Evolutionary conservation across 2,113 vertebrate species (phyloP).

Genomic region (Nothobranchius furzeri): DNA sequence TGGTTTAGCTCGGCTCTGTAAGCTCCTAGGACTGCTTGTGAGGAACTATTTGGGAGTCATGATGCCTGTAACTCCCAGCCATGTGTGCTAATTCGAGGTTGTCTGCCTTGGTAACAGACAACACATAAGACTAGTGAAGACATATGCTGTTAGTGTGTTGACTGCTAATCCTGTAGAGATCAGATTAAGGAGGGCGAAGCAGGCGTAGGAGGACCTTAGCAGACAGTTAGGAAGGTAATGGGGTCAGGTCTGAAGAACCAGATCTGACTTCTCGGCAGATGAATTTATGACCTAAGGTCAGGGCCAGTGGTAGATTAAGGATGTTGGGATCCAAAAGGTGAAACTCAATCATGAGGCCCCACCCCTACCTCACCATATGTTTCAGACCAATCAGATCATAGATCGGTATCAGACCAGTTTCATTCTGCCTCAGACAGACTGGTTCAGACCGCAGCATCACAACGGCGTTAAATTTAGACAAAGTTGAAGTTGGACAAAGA

Average conservation of each 20-base stretch:
- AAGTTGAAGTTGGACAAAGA: background rate
- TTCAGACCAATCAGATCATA: too few species aligned
- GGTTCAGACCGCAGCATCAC: background rate
- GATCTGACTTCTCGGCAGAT: background rate
- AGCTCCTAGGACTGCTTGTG: too few species aligned
- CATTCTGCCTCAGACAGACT: too few species aligned
- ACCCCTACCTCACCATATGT: background rate
- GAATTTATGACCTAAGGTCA: background rate
- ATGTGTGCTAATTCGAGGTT: background rate
- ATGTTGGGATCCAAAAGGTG: background rate
- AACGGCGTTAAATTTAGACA: background rate
- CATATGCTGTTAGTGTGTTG: constrained; percentile 10
- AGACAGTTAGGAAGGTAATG: constrained; percentile 33
- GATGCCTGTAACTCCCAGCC: too few species aligned
- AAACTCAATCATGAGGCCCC: background rate
- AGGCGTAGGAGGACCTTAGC: constrained; percentile 37
- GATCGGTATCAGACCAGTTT: too few species aligned
- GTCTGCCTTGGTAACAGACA: background rate
- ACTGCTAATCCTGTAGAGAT: constrained; percentile 52
- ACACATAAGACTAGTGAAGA: background rate
- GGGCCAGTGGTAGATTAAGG: too few species aligned
- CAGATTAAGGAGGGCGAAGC: constrained; percentile 39
- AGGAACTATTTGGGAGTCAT: too few species aligned
- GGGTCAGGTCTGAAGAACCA: constrained; percentile 35
- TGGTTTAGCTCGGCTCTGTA: too few species aligned